Base-by-base conservation (phyloP, 2,888 invertebrate genomes). In the Plagodis dolabraria region DNA sequence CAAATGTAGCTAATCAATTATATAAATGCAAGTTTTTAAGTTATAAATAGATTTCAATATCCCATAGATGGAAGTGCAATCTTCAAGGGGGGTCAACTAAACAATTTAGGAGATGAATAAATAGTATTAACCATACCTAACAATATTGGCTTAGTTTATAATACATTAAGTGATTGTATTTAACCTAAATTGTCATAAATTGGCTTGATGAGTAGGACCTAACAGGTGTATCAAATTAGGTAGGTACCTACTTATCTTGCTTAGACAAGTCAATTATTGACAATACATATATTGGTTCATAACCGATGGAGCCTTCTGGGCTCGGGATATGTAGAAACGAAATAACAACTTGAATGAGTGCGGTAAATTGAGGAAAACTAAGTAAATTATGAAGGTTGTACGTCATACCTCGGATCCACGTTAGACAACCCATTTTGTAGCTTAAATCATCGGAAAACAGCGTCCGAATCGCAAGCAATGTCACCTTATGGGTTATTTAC, bases 321-420 rank as follows among this genome's bases (percentile, higher is more conserved):
- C 22, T 22, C 22, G 1, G 22, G 22, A 22, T 22, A 22, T 22
- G 22, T 22, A 22, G 1, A 22, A 22, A 47, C 7, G 9, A 12
- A 43, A 8, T 38, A 8, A 38, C 9, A 38, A 7, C 9, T 1
- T 1, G 9, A 9, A 38, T 8, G 7, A 38, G 9, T 38, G 38
- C 9, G 7, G 38, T 8, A 38, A 49, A 53, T 47, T 53, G 38
- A 38, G 53, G 43, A 56, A 53, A 53, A 56, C 49, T 22, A 43
- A 35, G 49, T 49, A 45, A 47, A 48, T 35, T 49, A 57, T 36
- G 58, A 78, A 79, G 73, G 70, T 76, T 80, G 77, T 71, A 85
- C 80, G 82, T 83, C 87, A 85, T 84, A 91, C 90, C 91, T 87
- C 86, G 82, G 63, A 92, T 85, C 86, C 91, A 92, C 71, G 86